These are phyloP conservation scores for Linnaemya tessellans DNA, from an alignment of 2,888 invertebrate genomes.

Conservation along the genomic window DNA sequence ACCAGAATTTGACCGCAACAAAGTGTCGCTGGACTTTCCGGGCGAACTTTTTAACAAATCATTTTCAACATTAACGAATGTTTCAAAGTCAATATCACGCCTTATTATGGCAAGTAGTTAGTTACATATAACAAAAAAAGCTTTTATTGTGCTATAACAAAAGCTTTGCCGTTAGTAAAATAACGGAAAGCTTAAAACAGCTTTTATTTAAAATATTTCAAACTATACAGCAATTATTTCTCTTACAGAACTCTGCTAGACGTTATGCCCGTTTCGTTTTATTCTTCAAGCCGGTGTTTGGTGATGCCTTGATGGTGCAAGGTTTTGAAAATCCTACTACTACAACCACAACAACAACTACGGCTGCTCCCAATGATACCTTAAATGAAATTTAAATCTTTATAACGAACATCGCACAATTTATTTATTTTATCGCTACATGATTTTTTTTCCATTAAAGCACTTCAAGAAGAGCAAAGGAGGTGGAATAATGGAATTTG, in stretches of 20 bases:
- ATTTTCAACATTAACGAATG: constrained; percentile 85
- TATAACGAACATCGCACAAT: not conserved
- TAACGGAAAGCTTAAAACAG: constrained; percentile 37
- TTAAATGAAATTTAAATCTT: constrained; percentile 72
- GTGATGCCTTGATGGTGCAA: constrained; percentile 89
- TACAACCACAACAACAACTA: constrained; percentile 75
- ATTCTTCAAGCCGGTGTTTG: constrained; percentile 89
- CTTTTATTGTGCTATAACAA: constrained; percentile 25
- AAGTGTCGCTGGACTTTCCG: constrained; percentile 86
- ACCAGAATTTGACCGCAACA: constrained; percentile 84
- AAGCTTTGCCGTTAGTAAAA: constrained; percentile 6
- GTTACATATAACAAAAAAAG: constrained; percentile 10
- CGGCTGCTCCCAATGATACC: constrained; percentile 63
- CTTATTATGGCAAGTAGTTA: constrained; percentile 85
- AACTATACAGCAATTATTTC: constrained; percentile 24
- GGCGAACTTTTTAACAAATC: constrained; percentile 85
- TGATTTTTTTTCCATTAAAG: not conserved
- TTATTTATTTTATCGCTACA: not conserved
- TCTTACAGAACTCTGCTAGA: constrained; percentile 90
- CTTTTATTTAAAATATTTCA: constrained; percentile 82
- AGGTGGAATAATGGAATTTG: not conserved
- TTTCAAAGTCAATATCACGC: constrained; percentile 85
- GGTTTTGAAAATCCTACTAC: constrained; percentile 85
- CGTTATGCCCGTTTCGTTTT: constrained; percentile 89
- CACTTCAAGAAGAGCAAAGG: not conserved